A percentile compares a stretch with the other conserved stretches of the same genome.
Evolutionary conservation across 1,140 invertebrate genomes (phyloP).

Genomic region (Homalodisca vitripennis): DNA sequence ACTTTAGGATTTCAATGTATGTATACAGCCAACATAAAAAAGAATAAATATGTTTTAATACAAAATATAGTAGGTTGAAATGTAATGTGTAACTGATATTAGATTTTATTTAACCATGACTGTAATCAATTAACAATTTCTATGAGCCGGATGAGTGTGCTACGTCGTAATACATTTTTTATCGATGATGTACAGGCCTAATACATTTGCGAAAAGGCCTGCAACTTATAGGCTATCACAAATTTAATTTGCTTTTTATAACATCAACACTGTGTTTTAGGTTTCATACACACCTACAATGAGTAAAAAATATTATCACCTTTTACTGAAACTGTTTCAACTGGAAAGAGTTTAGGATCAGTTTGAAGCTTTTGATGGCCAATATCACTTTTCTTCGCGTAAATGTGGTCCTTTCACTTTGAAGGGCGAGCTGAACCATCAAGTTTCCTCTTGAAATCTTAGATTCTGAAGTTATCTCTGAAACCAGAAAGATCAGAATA

Average conservation of each 20-base stretch:
- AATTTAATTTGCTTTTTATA: not conserved
- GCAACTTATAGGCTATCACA: not conserved
- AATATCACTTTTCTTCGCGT: not conserved
- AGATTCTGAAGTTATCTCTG: no score
- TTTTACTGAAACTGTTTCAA: not conserved
- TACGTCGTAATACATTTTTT: no score
- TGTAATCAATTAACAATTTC: no score
- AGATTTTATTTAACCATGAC: no score
- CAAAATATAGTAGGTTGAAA: not conserved
- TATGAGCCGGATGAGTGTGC: not conserved
- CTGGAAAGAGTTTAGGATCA: not conserved
- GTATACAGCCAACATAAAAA: no score
- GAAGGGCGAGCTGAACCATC: not conserved
- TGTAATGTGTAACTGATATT: no score
- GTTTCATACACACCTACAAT: not conserved
- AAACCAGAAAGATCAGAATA: no score
- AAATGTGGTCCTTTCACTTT: not conserved
- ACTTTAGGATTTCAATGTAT: no score
- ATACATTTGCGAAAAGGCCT: not conserved
- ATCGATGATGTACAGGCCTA: not conserved
- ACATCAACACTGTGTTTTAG: not conserved
- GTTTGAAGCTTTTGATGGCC: no score
- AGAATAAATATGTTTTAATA: no score
- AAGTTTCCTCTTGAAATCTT: not conserved
- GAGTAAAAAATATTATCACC: not conserved